phyloP scores from a whole-genome alignment of 2,113 vertebrate genomes.

The Anguilla rostrata region DNA sequence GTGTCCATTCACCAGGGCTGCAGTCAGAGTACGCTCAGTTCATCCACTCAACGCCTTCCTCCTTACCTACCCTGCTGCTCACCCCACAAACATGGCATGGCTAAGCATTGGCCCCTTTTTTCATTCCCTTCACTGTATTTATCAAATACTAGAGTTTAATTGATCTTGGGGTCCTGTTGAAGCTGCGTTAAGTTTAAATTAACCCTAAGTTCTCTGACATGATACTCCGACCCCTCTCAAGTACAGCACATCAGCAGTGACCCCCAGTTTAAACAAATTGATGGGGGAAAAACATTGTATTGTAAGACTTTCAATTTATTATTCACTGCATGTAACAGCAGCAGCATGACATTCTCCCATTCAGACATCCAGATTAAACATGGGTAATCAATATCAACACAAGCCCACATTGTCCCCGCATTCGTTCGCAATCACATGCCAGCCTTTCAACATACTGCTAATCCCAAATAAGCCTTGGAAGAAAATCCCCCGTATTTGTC shows the following conservation, averaged over 20 bases:
- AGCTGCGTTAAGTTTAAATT: neutral
- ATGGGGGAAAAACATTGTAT: neutral
- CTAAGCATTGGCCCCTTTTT: neutral
- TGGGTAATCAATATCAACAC: constrained; percentile 9
- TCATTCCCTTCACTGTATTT: neutral
- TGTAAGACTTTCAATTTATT: neutral
- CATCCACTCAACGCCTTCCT: neutral
- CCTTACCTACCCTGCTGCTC: neutral
- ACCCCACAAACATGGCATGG: neutral
- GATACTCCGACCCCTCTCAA: neutral
- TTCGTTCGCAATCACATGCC: neutral
- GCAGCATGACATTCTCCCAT: neutral
- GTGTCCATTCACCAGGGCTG: neutral
- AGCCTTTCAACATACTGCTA: neutral
- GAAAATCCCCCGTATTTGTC: neutral
- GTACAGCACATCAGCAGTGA: neutral
- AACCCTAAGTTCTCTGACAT: neutral
- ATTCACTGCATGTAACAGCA: neutral
- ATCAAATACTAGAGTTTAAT: neutral
- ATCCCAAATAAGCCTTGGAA: constrained; percentile 5
- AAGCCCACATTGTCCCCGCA: neutral
- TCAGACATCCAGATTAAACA: neutral
- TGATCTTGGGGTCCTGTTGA: neutral
- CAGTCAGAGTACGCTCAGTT: neutral
- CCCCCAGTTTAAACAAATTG: neutral